Evolutionary conservation across 2,113 vertebrate genomes (phyloP), one percentile per base, ranked within the genome.

Genomic region (Gallinago undulata): DNA sequence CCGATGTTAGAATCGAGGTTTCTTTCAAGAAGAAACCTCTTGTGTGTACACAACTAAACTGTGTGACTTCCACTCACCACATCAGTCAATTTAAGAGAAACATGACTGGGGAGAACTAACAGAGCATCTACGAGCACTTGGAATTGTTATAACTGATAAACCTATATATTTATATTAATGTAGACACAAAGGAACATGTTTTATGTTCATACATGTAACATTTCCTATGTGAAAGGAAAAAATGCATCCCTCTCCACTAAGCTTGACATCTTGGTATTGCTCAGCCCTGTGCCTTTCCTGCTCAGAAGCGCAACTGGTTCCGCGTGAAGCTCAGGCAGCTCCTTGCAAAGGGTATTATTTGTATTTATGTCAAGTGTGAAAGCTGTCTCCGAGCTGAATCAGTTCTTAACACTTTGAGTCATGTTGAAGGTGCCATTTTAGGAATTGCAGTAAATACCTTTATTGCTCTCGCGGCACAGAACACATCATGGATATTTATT

Each of bases 121-220:
- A 62, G 82, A 39, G 75, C 35, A 33, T 47, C 64, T 15, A 1
- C 1, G 3, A 55, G 17, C 73, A 19, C 10, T 14, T 66, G 15
- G 48, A 17, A 17, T 68, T 25, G 15, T 48, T 43, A 2, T 1
- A 76, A 59, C 37, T 28, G 74, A 2, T 55, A 18, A 55, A 85
- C 43, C 13, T 33, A 2, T 18, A 0, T 18, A 4, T 43, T 37
- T 73, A 39, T 21, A 47, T 68, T 72, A 50, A 64, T 1, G 0
- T 17, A 62, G 57, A 8, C 0, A 0, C 27, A 30, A 72, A 72
- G 55, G 22, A 76, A 30, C 59, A 0, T 0, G 0, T n/a, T 64
- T 24, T 43, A 7, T 41, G 1, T 45, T 12, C n/a, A 21, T 9
- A 6, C 19, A 0, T 9, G 23, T 8, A 5, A 7, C 1, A 21